Evolutionary conservation across 1,140 invertebrate genomes (phyloP).

Genomic region (Lanistes nyassanus): DNA sequence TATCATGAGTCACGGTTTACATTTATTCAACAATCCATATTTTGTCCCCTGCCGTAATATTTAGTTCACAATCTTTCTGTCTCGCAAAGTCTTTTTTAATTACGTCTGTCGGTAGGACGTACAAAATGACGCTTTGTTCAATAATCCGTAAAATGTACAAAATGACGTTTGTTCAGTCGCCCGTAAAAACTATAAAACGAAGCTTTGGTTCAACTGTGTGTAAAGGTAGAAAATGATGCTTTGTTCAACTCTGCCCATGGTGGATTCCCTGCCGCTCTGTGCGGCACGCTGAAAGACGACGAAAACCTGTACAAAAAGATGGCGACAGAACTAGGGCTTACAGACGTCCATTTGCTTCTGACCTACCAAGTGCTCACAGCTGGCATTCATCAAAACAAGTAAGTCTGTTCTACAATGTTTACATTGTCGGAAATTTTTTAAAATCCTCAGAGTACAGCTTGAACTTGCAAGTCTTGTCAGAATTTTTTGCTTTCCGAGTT

Average conservation of each 20-base stretch:
- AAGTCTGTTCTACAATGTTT: neutral
- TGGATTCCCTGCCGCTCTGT: conserved; percentile 1
- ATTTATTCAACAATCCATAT: no score
- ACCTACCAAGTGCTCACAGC: conserved; percentile 7
- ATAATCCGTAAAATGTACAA: neutral
- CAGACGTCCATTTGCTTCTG: neutral
- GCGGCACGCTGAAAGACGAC: neutral
- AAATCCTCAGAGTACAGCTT: no score
- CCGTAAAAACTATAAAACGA: neutral
- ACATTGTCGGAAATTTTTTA: no score
- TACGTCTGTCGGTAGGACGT: neutral
- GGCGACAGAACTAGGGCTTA: neutral
- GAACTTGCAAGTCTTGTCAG: no score
- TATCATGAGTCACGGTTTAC: no score
- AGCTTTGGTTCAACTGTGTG: neutral
- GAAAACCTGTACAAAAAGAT: neutral
- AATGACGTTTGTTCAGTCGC: no score
- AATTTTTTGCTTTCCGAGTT: no score
- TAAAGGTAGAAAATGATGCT: neutral
- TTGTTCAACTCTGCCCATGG: neutral
- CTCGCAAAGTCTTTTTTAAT: neutral
- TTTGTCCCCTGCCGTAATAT: no score
- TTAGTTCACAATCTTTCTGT: no score
- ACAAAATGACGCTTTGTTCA: neutral
- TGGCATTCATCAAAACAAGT: neutral